A percentile compares a stretch with the other conserved stretches of the same genome.
phyloP scores from a whole-genome alignment of 2,797 vertebrate species.

The Phylloscopus collybita region DNA sequence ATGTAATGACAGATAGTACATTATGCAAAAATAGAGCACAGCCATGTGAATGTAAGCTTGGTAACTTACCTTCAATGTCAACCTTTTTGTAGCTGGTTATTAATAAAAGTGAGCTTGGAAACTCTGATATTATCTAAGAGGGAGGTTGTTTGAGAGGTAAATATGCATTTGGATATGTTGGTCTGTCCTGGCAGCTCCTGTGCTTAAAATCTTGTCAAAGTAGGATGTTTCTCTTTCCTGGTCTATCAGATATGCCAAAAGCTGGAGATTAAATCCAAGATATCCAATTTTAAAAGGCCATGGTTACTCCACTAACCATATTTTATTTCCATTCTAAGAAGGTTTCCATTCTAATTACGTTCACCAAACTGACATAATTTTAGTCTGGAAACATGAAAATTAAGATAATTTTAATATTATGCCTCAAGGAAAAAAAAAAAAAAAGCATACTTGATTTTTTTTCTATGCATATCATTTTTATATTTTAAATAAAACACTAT shows the following conservation, averaged over 20 bases:
- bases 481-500: neutral
- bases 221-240: neutral
- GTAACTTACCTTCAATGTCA: neutral
- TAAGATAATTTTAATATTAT: neutral
- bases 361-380: neutral
- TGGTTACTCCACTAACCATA: rapidly evolving
- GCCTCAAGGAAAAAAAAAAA: neutral
- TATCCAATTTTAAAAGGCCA: neutral
- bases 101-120: neutral
- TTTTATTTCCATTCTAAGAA: neutral
- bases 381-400: neutral
- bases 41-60: neutral
- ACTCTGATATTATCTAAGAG: neutral
- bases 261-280: neutral
- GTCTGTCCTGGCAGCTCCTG: neutral
- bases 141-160: rapidly evolving
- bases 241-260: neutral
- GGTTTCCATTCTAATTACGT: neutral
- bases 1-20: neutral
- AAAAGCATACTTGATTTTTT: neutral
- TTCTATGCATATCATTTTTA: neutral
- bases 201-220: neutral
- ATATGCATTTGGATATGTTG: neutral
- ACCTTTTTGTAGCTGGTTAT: neutral
- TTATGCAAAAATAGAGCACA: neutral